phyloP scores from a whole-genome alignment of 2,113 vertebrate species.

The Ceuthmochares aereus region DNA sequence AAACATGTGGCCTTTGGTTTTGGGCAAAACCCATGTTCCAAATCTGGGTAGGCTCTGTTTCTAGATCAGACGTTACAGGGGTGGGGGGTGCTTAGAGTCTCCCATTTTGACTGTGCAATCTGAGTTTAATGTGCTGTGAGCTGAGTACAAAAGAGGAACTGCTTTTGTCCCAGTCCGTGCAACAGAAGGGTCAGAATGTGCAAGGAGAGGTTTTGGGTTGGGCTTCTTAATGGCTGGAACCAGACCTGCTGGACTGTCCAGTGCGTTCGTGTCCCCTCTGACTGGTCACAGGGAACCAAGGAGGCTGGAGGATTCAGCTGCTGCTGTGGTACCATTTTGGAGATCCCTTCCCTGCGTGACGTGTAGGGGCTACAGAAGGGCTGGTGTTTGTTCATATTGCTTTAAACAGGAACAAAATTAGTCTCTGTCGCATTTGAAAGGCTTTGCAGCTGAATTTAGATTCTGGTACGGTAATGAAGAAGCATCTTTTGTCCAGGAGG shows the following conservation, averaged over 20 bases:
- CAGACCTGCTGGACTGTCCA: rapidly evolving
- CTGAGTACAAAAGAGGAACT: neutral
- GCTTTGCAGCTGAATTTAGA: constrained; percentile 70
- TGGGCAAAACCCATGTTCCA: neutral
- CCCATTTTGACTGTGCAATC: rapidly evolving
- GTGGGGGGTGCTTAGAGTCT: too few species aligned
- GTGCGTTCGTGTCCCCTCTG: neutral
- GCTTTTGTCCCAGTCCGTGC: neutral
- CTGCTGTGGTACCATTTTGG: neutral
- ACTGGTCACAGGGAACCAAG: rapidly evolving
- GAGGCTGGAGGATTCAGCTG: neutral
- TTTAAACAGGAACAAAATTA: constrained; percentile 33
- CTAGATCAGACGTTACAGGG: rapidly evolving
- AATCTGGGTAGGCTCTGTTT: neutral
- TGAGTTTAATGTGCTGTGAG: rapidly evolving
- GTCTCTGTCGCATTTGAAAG: constrained; percentile 64
- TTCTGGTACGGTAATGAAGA: constrained; percentile 65
- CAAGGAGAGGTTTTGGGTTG: neutral
- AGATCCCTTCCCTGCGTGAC: neutral
- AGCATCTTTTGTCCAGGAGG: constrained; percentile 79
- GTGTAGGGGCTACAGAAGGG: neutral
- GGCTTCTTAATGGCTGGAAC: neutral
- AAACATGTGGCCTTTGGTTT: rapidly evolving
- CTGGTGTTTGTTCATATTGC: neutral
- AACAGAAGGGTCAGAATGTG: neutral